phyloP scores from a whole-genome alignment of 2,797 vertebrate genomes.

The Poecilia gillii region DNA sequence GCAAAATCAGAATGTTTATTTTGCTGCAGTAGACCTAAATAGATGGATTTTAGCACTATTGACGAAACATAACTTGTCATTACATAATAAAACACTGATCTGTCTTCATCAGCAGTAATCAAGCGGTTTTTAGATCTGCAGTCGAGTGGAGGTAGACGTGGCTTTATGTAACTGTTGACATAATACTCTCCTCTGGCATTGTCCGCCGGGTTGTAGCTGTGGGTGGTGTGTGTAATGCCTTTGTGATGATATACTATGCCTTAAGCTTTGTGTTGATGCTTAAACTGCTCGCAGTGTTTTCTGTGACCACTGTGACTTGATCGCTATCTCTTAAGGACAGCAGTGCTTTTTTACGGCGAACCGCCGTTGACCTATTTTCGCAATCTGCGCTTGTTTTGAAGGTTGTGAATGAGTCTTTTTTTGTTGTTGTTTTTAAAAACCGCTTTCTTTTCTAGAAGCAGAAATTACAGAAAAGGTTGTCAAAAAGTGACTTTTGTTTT shows the following conservation, averaged over 20 bases:
- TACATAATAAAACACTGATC: constrained; percentile 20
- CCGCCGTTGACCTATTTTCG: constrained; percentile 1
- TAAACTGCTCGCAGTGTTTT: constrained; percentile 46
- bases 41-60: constrained; percentile 10
- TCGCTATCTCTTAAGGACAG: constrained; percentile 41
- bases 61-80: constrained; percentile 3
- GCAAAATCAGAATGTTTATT: not conserved
- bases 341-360: constrained; percentile 18
- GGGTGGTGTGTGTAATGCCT: constrained; percentile 48
- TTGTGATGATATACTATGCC: constrained; percentile 43
- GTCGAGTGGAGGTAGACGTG: constrained; percentile 26
- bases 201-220: constrained; percentile 50
- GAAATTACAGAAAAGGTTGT: no score
- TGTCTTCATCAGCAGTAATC: not conserved
- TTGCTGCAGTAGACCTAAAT: not conserved
- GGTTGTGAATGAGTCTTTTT: not conserved
- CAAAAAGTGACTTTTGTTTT: no score
- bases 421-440: not conserved
- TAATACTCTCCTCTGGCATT: constrained; percentile 61
- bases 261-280: constrained; percentile 57
- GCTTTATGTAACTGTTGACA: constrained; percentile 74
- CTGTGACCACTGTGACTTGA: constrained; percentile 49
- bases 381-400: constrained; percentile 2
- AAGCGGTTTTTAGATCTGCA: constrained; percentile 5
- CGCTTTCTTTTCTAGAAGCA: no score